phyloP scores from a whole-genome alignment of 2,888 invertebrate genomes.

The Athalia cordata region DNA sequence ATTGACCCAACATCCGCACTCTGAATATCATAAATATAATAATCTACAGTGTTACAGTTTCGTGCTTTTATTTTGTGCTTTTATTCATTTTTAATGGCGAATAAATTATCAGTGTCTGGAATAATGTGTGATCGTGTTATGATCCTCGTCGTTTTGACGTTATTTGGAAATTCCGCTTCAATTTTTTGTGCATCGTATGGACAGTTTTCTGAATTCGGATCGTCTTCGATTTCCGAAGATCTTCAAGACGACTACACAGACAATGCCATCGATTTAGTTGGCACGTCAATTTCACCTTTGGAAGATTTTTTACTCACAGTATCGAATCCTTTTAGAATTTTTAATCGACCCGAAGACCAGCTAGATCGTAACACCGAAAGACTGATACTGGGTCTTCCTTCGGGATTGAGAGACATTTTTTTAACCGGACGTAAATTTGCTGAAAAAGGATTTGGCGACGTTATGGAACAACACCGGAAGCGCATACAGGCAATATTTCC shows the following conservation, averaged over 20 bases:
- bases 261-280: conserved; percentile 19
- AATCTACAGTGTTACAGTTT: too few relatives aligned
- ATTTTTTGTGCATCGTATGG: not conserved
- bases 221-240: not conserved
- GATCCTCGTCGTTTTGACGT: conserved; percentile 3
- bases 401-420: conserved; percentile 15
- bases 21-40: too few relatives aligned
- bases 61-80: too few relatives aligned
- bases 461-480: conserved; percentile 15
- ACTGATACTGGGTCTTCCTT: conserved; percentile 26
- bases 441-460: conserved; percentile 15
- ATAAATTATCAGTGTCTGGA: not conserved
- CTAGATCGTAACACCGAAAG: conserved; percentile 8
- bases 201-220: not conserved
- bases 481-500: conserved; percentile 29
- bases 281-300: conserved; percentile 12
- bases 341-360: conserved; percentile 33
- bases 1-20: too few relatives aligned
- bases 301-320: conserved; percentile 28
- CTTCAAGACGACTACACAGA: conserved; percentile 35
- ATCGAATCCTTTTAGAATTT: conserved; percentile 32
- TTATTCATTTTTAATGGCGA: too few relatives aligned
- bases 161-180: too few relatives aligned
- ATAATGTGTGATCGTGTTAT: conserved; percentile 9
- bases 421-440: not conserved